Evolutionary conservation across 30 jellyfish, hydroid and myxozoan species (phyloP).

Genomic region (Clytia hemisphaerica): DNA sequence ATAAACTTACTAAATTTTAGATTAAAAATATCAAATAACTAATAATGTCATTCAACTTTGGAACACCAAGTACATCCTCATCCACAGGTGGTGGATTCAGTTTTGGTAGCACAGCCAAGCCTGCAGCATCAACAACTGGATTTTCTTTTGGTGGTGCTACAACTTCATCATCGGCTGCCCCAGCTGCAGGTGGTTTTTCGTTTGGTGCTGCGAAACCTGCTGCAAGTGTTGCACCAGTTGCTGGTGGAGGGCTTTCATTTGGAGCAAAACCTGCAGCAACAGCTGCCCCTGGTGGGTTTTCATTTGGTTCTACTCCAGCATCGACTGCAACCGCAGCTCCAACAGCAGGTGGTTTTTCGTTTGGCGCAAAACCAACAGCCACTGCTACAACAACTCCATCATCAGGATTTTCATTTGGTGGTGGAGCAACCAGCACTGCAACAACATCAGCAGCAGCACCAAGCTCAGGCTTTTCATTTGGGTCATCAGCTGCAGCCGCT

Average conservation of each 20-base stretch:
- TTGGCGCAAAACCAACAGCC: constrained; percentile 12
- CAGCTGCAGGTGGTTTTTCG: neutral
- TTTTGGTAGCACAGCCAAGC: neutral
- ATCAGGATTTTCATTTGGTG: constrained; percentile 6
- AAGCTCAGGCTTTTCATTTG: no score
- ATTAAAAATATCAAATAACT: no score
- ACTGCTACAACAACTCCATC: neutral
- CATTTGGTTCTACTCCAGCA: constrained; percentile 1
- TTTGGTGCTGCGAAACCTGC: neutral
- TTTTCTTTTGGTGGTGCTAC: neutral
- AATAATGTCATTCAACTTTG: no score
- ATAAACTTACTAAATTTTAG: no score
- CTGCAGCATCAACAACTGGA: neutral
- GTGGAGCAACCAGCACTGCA: neutral
- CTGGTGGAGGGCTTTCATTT: constrained; percentile 9
- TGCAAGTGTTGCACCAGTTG: neutral
- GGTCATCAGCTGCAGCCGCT: neutral
- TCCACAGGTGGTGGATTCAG: no score
- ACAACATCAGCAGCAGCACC: constrained; percentile 2
- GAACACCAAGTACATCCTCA: no score
- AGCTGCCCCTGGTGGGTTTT: constrained; percentile 17
- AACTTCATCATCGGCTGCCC: neutral
- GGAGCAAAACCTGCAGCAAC: no score
- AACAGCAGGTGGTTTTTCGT: constrained; percentile 19
- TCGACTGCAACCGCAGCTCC: constrained; percentile 3